phyloP scores from a whole-genome alignment of 1,140 invertebrate species.

The Diachasmimorpha longicaudata region DNA sequence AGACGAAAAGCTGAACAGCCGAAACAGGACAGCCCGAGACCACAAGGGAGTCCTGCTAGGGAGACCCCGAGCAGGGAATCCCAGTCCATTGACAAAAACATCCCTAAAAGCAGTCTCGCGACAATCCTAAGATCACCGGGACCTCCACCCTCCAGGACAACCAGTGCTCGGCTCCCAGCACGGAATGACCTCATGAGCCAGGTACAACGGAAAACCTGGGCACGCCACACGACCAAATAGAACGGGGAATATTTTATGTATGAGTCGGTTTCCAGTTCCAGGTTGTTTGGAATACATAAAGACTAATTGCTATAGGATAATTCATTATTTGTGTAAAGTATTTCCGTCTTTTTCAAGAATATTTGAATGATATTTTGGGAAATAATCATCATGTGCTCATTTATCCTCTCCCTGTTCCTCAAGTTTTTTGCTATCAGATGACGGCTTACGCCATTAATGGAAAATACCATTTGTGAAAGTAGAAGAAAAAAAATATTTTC shows the following conservation, averaged over 20 bases:
- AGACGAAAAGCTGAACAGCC: conserved; percentile 29
- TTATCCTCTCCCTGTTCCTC: not conserved
- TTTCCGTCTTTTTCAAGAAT: not conserved
- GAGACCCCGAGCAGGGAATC: not conserved
- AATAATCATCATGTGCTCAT: not conserved
- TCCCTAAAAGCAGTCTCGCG: conserved; percentile 33
- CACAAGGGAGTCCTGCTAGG: conserved; percentile 34
- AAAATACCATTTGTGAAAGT: no score
- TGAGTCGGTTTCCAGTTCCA: not conserved
- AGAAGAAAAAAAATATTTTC: no score
- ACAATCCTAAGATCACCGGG: conserved; percentile 49
- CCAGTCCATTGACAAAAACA: not conserved
- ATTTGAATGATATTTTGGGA: not conserved
- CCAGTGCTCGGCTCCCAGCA: conserved; percentile 83
- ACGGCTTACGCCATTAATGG: no score
- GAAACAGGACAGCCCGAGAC: conserved; percentile 12
- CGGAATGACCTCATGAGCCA: conserved; percentile 84
- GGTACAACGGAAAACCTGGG: conserved; percentile 80
- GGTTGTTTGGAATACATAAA: not conserved
- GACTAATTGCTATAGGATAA: not conserved
- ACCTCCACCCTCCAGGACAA: conserved; percentile 76
- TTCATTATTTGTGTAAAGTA: not conserved
- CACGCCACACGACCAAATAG: conserved; percentile 83
- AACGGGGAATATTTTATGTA: not conserved
- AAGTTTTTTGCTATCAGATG: no score